A percentile compares a stretch with the other conserved stretches of the same genome.
Conservation (phyloP, 2,888 invertebrate genomes). For the Rhodophaea formosa region DNA sequence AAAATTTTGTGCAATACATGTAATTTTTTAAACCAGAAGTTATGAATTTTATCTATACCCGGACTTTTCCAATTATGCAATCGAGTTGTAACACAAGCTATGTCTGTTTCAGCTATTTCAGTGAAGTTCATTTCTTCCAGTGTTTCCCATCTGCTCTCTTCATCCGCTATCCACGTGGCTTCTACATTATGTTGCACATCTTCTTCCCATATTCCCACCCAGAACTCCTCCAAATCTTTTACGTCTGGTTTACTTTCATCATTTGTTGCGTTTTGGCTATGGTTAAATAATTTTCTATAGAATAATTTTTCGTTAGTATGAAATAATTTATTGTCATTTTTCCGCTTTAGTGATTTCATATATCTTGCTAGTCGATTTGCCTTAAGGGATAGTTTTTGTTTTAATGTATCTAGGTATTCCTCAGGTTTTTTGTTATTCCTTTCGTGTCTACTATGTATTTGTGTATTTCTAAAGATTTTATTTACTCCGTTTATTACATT, state of each 20-base stretch:
- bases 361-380: conserved; percentile 19
- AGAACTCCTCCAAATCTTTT: neutral
- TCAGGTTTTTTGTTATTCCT: conserved; percentile 24
- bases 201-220: neutral
- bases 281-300: neutral
- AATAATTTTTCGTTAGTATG: neutral
- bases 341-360: neutral
- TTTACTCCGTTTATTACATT: conserved; percentile 24
- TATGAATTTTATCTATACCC: conserved; percentile 5
- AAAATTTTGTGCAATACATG: neutral
- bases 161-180: neutral
- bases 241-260: neutral
- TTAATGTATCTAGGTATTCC: conserved; percentile 30
- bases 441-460: conserved; percentile 27
- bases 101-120: neutral
- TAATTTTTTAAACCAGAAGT: conserved; percentile 18
- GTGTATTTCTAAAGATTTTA: conserved; percentile 20
- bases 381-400: conserved; percentile 28
- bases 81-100: neutral
- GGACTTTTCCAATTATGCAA: neutral
- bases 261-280: neutral
- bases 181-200: neutral
- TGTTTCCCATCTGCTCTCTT: neutral
- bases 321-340: neutral
- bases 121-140: neutral